Evolutionary conservation across 2,888 invertebrate genomes (phyloP), one percentile per base, ranked within the genome.

Genomic region (Ceratothoa steindachneri): DNA sequence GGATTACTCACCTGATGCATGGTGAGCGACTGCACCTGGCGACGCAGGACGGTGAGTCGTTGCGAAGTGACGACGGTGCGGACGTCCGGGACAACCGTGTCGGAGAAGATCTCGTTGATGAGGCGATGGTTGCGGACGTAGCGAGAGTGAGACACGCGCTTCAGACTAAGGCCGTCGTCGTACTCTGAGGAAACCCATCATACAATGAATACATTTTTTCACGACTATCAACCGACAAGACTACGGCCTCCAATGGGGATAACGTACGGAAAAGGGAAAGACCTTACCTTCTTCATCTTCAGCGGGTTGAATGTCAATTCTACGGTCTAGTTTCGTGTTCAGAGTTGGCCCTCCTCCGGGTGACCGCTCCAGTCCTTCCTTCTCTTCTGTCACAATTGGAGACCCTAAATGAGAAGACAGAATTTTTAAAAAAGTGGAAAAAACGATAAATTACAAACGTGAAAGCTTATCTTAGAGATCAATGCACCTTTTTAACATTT

Each of bases 231-330:
- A n/a, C n/a, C n/a, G n/a, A n/a, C n/a, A n/a, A n/a, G n/a, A n/a
- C n/a, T n/a, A n/a, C n/a, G n/a, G n/a, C n/a, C n/a, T n/a, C n/a
- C n/a, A n/a, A n/a, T n/a, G n/a, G n/a, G n/a, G n/a, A n/a, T n/a
- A n/a, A n/a, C n/a, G n/a, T n/a, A n/a, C n/a, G n/a, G n/a, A n/a
- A n/a, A n/a, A n/a, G n/a, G n/a, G n/a, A n/a, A n/a, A n/a, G n/a
- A n/a, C n/a, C n/a, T n/a, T 86, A 93, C 94, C 95, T 85, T 97
- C 97, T 85, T 97, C 97, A 85, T 97, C 97, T 84, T 97, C 97
- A 2, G 96, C 96, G 0, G 97, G 95, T 84, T 97, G 94, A 82
- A 97, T 97, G 83, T 96, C 96, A 82, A 97, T 96, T 81, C 96
- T 88, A 75, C 96, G 88, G 84, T 96, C 95, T 74, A 86, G 90